Conservation (phyloP, 2,113 vertebrate genomes). For the Emberiza fucata region DNA sequence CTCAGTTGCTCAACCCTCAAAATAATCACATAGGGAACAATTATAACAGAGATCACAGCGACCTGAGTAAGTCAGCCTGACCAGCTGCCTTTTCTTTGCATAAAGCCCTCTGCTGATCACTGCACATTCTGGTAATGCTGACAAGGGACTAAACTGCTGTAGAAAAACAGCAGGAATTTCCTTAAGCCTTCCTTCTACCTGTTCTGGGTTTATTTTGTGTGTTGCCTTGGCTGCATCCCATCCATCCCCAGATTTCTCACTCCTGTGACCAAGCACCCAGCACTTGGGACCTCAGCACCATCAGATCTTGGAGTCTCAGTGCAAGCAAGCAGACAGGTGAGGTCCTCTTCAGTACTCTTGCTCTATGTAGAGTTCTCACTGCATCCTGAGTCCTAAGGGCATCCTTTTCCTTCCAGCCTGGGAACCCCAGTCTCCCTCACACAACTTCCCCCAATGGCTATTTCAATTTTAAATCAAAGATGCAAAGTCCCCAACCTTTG, state of each 20-base stretch:
- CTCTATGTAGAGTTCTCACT: background rate
- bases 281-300: background rate
- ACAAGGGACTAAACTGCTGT: background rate
- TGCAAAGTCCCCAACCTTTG: background rate
- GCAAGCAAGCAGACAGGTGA: background rate
- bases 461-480: background rate
- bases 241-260: background rate
- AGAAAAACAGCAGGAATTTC: background rate
- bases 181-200: background rate
- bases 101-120: background rate
- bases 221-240: background rate
- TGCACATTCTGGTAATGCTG: background rate
- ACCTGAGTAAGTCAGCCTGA: conserved; percentile 32
- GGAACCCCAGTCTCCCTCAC: background rate
- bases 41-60: conserved; percentile 23
- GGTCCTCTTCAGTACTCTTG: background rate
- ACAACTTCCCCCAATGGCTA: background rate
- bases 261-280: background rate
- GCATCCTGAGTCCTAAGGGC: background rate
- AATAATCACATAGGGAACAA: conserved; percentile 49
- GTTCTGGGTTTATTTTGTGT: background rate
- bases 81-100: conserved; percentile 23
- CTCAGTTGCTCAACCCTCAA: conserved; percentile 42
- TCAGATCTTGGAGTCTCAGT: background rate
- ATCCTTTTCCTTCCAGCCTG: background rate